Evolutionary conservation across 2,113 vertebrate genomes (phyloP).

Genomic region (Sebastes fasciatus): DNA sequence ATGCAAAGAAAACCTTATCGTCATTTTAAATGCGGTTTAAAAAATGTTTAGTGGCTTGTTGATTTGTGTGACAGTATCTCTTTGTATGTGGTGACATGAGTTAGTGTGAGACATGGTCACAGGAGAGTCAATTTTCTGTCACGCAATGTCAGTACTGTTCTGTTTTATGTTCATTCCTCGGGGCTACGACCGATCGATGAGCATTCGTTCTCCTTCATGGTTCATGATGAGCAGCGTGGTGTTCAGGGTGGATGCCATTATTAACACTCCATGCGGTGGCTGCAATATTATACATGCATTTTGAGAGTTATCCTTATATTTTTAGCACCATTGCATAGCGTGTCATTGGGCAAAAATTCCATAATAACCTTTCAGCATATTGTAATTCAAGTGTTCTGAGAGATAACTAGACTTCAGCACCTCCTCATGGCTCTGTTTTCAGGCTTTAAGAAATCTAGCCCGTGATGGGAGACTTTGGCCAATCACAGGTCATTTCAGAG

Average conservation of each 20-base stretch:
- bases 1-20: background rate
- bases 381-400: no score
- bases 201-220: slow-evolving; percentile 17
- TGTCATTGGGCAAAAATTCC: background rate
- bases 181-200: background rate
- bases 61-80: background rate
- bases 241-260: slow-evolving; percentile 12
- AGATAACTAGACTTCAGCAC: no score
- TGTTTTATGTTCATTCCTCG: background rate
- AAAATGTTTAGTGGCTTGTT: background rate
- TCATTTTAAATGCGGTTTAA: background rate
- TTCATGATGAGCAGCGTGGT: background rate
- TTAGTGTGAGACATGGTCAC: background rate
- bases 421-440: no score
- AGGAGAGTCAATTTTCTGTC: background rate
- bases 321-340: background rate
- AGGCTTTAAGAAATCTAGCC: no score
- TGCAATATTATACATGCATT: background rate
- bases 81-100: background rate
- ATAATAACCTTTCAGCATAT: no score
- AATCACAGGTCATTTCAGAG: no score
- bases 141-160: background rate
- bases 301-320: slow-evolving; percentile 1
- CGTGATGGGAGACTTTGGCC: no score
- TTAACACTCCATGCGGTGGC: background rate